phyloP scores from a whole-genome alignment of 1,140 invertebrate species.

The Metaphire vulgaris region DNA sequence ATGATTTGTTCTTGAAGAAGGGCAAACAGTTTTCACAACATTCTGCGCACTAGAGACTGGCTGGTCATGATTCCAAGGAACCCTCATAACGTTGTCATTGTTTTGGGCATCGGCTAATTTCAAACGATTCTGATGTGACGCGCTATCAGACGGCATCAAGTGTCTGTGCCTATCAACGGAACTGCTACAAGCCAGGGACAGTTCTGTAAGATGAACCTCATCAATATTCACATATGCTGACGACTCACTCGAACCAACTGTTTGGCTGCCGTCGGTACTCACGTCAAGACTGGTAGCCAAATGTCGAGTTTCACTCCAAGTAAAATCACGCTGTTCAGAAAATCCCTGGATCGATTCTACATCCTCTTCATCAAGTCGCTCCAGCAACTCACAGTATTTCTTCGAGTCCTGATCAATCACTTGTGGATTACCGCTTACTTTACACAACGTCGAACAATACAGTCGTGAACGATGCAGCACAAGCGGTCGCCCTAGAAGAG shows the following conservation, averaged over 20 bases:
- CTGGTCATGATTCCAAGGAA: background rate
- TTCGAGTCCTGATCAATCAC: background rate
- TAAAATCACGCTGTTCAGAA: background rate
- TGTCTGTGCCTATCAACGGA: background rate
- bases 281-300: background rate
- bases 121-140: background rate
- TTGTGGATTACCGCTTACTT: constrained; percentile 31
- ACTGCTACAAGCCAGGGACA: background rate
- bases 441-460: constrained; percentile 64
- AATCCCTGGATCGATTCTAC: background rate
- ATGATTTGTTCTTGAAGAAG: background rate
- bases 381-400: background rate
- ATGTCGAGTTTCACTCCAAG: background rate
- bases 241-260: background rate
- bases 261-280: background rate
- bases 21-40: background rate
- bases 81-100: no score
- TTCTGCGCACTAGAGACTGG: background rate
- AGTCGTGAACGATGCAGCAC: constrained; percentile 84
- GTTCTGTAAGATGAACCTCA: background rate
- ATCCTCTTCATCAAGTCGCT: background rate
- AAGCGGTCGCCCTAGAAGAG: constrained; percentile 87
- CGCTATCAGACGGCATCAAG: background rate
- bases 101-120: background rate
- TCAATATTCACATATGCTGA: background rate